Evolutionary conservation across 2,113 vertebrate genomes (phyloP).

Genomic region (Gymnobelideus leadbeateri): DNA sequence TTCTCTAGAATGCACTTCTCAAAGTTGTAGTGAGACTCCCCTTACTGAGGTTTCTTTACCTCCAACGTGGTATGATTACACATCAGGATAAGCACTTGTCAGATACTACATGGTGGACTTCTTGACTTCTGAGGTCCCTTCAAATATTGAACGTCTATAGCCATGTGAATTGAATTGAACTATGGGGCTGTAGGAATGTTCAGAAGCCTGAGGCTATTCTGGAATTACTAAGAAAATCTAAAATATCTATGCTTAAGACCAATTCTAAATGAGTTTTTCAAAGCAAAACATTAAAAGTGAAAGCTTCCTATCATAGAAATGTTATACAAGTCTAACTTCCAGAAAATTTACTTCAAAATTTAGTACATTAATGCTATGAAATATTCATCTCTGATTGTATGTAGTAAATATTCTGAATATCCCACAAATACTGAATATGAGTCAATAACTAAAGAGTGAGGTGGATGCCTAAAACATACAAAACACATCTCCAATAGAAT

Average conservation of each 20-base stretch:
- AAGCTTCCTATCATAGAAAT: not conserved
- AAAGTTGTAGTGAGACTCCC: not conserved
- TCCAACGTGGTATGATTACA: not conserved
- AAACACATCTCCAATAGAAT: not conserved
- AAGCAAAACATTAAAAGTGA: not conserved
- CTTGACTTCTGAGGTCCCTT: not conserved
- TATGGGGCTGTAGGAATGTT: not conserved
- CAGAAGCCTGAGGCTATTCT: not conserved
- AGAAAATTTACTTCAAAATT: not conserved
- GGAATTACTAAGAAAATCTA: not conserved
- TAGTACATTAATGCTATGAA: slow-evolving; percentile 28
- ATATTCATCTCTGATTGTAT: not conserved
- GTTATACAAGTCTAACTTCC: not conserved
- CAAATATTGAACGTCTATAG: not conserved
- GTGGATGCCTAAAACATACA: not conserved
- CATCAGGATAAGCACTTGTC: not conserved
- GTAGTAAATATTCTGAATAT: not conserved
- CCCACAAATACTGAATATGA: not conserved
- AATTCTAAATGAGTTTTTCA: not conserved
- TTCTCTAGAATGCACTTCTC: not conserved
- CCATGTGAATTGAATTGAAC: not conserved
- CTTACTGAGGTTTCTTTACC: not conserved
- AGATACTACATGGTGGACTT: not conserved
- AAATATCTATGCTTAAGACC: not conserved
- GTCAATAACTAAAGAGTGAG: not conserved